Conservation (phyloP, 2,113 vertebrate species). For the Cephalopterus ornatus region DNA sequence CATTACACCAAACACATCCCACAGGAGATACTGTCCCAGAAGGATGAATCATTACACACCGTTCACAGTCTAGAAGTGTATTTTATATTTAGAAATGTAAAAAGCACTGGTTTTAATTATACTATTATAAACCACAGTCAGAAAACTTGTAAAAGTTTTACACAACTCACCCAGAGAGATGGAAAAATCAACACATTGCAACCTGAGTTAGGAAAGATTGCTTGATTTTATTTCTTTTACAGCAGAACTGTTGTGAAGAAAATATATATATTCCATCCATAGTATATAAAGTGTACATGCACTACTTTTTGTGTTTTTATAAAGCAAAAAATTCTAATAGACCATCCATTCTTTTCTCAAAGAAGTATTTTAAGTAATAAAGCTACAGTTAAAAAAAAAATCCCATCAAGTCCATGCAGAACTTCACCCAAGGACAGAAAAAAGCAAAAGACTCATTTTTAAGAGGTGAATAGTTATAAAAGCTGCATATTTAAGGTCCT, state of each 20-base stretch:
- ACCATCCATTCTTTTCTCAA: not conserved
- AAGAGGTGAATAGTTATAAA: not conserved
- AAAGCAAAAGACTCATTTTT: not conserved
- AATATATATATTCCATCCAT: not conserved
- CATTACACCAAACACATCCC: not conserved
- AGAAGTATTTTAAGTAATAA: not conserved
- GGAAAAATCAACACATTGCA: not conserved
- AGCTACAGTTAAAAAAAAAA: not conserved
- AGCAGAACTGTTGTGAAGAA: not conserved
- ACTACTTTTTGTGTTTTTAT: not conserved
- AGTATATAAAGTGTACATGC: not conserved
- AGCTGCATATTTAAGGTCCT: not conserved
- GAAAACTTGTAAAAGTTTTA: not conserved
- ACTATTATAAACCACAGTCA: not conserved
- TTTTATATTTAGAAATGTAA: not conserved
- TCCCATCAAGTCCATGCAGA: not conserved
- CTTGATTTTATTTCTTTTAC: not conserved
- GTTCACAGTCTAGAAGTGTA: not conserved
- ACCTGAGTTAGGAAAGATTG: rapidly evolving
- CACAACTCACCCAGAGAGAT: not conserved
- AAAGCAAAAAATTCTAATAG: not conserved
- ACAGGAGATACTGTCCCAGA: not conserved
- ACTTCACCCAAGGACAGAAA: not conserved
- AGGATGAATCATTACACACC: not conserved
- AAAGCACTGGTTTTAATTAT: not conserved